Base-by-base conservation (phyloP, 2,888 invertebrate species). In the Oxytorus armatus region DNA sequence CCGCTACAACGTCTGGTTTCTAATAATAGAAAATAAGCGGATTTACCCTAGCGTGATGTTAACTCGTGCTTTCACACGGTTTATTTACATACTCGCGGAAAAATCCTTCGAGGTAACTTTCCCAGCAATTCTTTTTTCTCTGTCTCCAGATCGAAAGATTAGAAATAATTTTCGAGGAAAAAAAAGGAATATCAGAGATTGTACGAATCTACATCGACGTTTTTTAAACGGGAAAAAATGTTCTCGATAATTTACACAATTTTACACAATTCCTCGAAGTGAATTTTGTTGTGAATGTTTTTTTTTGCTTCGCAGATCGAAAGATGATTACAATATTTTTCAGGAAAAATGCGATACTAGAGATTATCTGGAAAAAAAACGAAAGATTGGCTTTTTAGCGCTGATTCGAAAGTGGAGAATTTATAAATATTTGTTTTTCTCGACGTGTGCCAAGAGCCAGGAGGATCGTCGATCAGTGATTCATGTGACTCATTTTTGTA, bases 401-500 rank as follows among this genome's bases (percentile, higher is more conserved):
- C 44, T 1, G 44, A 44, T 44, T 1, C 14, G 14, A 14, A 39
- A n/a, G n/a, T 16, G 18, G 11, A 4, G 0, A 59, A 11, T 39
- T 44, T 11, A 29, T 3, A n/a, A 33, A 33, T 21, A 25, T 21
- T 23, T 25, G 5, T 4, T 69, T 36, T 57, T 59, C 11, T 11
- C 11, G 21, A 23, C 68, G 55, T 16, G 18, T 39, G 21, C n/a
- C 11, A 39, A 61, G 59, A 14, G 61, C 33, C 18, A 42, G 69
- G 47, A 65, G 72, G 55, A 72, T 53, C 76, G 25, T 68, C 75
- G 70, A 29, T 42, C 63, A 53, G 53, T 65, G 57, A 74, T 78
- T 53, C 36, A 57, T 39, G 53, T 78, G 49, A 81, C 47, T 73
- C 11, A 78, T 78, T 82, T 82, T 82, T 78, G 77, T 83, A 66